phyloP scores from a whole-genome alignment of 1,140 invertebrate species.

The Planococcus citri region DNA sequence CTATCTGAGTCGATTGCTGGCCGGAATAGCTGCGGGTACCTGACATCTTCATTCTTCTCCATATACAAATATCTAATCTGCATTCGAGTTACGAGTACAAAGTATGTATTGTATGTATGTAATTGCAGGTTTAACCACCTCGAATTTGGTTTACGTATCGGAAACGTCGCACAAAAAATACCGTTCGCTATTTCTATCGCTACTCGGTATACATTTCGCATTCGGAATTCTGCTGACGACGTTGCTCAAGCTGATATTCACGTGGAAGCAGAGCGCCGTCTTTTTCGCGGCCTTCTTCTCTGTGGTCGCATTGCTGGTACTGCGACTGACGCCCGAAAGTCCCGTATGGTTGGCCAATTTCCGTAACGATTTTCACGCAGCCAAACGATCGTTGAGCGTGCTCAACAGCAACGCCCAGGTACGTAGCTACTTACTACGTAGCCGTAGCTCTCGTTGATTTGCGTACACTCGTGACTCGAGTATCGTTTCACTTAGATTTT shows the following conservation, averaged over 20 bases:
- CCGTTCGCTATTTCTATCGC: constrained; percentile 40
- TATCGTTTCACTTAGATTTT: constrained; percentile 16
- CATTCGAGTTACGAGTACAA: background rate
- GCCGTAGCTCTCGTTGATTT: too few relatives aligned
- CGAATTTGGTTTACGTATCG: constrained; percentile 41
- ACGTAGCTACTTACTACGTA: background rate
- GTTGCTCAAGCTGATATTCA: constrained; percentile 33
- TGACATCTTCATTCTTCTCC: background rate
- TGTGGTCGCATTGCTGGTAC: constrained; percentile 10
- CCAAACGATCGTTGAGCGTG: constrained; percentile 34
- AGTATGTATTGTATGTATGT: background rate
- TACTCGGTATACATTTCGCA: constrained; percentile 39
- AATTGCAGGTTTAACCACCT: constrained; percentile 30
- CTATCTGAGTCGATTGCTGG: constrained; percentile 38
- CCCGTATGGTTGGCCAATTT: constrained; percentile 42
- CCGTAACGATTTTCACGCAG: constrained; percentile 25
- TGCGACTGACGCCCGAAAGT: constrained; percentile 36
- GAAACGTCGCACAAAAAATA: constrained; percentile 42
- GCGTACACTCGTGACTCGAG: too few relatives aligned
- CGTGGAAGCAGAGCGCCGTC: constrained; percentile 19
- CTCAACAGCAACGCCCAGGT: constrained; percentile 34
- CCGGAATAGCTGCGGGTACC: constrained; percentile 38
- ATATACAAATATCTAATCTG: background rate
- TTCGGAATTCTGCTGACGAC: constrained; percentile 39
- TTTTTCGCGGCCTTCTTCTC: constrained; percentile 32